Base-by-base conservation (phyloP, 2,113 vertebrate species). In the Rhinopomastus cyanomelas region DNA sequence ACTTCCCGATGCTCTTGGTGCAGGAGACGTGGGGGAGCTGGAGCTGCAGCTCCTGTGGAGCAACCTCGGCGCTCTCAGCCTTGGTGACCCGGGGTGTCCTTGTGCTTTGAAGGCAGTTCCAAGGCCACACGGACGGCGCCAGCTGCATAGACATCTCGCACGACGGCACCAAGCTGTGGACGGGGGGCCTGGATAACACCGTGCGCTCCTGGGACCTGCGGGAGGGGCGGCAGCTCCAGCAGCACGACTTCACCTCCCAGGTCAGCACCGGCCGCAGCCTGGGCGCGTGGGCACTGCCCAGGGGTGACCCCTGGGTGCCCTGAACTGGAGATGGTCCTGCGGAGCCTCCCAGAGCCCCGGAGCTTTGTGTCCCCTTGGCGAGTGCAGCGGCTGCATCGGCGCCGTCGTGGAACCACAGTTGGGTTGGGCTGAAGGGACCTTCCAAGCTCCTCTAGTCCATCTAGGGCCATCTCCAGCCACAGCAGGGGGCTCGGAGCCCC, bases 131-230 rank as follows among this genome's bases (percentile, higher is more conserved):
- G 0, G 99, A 99, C 0, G 99, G 99, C 8, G 99, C 99, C 88
- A 99, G 99, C 97, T 99, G 99, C 89, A 99, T 99, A 57, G 99
- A 99, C 48, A 99, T 99, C 91, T 99, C 99, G 6, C 98, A 99
- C 0, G 99, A 99, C 0, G 99, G 99, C 60, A 99, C 99, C 57
- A 99, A 99, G 87, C 89, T 99, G 94, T 99, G 99, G 99, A 99
- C 99, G 0, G 99, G 99, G 6, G 99, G 99, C 3, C 95, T 99
- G 73, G 99, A 99, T 97, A 99, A 99, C 97, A 99, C 99, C 0
- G 99, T 99, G 57, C 98, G 99, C 11, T 99, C 98, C 88, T 99
- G 99, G 99, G 99, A 99, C 93, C 96, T 99, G 92, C 97, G 99
- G 67, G 99, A 99, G 88, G 99, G 99, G 4, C 95, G 99, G 9